Evolutionary conservation across 2,888 invertebrate genomes (phyloP), one percentile per base, ranked within the genome.

Genomic region (Drosophila neotestacea): DNA sequence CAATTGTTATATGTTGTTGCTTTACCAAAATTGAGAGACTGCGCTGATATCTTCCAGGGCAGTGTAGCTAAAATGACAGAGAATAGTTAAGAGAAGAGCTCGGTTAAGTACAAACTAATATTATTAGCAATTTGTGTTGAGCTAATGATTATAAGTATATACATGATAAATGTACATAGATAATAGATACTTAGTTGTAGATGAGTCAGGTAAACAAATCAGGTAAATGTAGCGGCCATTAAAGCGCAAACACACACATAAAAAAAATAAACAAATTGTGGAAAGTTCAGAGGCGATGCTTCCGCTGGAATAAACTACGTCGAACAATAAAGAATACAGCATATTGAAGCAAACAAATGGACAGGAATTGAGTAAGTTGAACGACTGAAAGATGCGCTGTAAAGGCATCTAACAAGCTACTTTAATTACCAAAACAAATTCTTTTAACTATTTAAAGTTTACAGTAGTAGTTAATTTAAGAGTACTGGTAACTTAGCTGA

Each of bases 31-130:
- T 72, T 34, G 75, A 80, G 64, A 79, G 77, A 80, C 80, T 87
- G 70, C 82, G 84, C 79, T 80, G 82, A 73, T 72, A 80, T 61
- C 68, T 70, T 63, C 81, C 76, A 75, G 90, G 77, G 82, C 84
- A 85, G 77, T 91, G 79, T 73, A 91, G 81, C 91, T 91, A 89
- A 73, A 91, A 91, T 75, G 81, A 90, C 65, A 91, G 50, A 76
- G 74, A 81, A 67, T 73, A 79, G 70, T 70, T 59, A 64, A 22
- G 22, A 73, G 59, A 75, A 41, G 73, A 38, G 66, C 62, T 70
- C 54, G 56, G 59, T 61, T 77, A 65, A 82, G 66, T 81, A 62
- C 46, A 79, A 70, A 68, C 70, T 69, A 28, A 67, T 47, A 22
- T 51, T 44, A 63, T 34, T 67, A 42, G 46, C 42, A 54, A 69